Conservation (phyloP, 2,113 vertebrate genomes). For the Equus quagga region DNA sequence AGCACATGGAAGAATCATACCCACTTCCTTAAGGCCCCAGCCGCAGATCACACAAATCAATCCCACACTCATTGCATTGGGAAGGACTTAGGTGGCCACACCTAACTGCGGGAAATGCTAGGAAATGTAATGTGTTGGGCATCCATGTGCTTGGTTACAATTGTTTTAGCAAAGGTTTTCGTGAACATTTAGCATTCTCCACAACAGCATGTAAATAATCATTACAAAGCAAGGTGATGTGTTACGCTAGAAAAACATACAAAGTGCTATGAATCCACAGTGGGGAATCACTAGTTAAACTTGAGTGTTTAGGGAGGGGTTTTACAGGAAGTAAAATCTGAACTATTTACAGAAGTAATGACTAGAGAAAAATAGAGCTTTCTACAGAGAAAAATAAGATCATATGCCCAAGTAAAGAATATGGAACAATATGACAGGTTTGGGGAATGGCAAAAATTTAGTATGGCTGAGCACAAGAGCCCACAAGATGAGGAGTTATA, state of each 20-base stretch:
- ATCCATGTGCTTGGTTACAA: neutral
- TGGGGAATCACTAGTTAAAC: neutral
- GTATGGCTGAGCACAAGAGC: neutral
- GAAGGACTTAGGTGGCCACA: neutral
- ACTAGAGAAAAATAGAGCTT: constrained; percentile 19
- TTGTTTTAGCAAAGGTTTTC: neutral
- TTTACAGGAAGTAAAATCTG: constrained; percentile 50
- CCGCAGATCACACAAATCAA: neutral
- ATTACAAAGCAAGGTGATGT: constrained; percentile 23
- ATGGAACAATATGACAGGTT: neutral
- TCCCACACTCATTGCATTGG: neutral
- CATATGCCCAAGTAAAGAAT: neutral
- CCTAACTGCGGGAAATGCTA: neutral
- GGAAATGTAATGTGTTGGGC: neutral
- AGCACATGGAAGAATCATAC: neutral
- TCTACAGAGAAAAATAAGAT: neutral
- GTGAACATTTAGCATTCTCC: neutral
- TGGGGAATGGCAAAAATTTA: neutral
- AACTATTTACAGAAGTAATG: constrained; percentile 15
- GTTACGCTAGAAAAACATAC: neutral
- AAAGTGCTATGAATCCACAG: neutral
- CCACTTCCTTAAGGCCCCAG: neutral
- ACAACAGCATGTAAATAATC: constrained; percentile 36
- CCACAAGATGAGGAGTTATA: neutral
- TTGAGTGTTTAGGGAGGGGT: constrained; percentile 9